phyloP scores from a whole-genome alignment of 2,113 vertebrate genomes.

The Saccopteryx leptura region DNA sequence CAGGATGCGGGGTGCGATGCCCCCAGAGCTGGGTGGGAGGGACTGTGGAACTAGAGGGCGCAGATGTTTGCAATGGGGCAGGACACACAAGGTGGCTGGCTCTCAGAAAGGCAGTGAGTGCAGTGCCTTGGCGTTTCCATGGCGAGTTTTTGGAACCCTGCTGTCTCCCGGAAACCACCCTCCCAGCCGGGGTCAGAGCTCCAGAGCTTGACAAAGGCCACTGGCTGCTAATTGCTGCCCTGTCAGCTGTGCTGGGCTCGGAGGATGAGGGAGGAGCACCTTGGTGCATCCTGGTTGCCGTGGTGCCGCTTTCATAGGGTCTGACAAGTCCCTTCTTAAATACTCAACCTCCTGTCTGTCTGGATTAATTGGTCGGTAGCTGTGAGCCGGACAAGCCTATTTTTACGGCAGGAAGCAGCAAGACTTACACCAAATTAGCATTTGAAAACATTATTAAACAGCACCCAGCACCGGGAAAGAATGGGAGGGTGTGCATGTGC shows the following conservation, averaged over 20 bases:
- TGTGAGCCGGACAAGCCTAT: not conserved
- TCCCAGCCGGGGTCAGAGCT: not conserved
- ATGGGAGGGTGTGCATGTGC: not conserved
- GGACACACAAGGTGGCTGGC: not conserved
- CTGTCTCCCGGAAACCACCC: not conserved
- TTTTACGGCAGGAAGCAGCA: not conserved
- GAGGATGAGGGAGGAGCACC: not conserved
- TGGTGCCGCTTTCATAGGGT: not conserved
- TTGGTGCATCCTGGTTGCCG: not conserved
- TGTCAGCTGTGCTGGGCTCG: not conserved
- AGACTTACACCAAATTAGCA: constrained; percentile 1
- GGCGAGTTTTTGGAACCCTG: not conserved
- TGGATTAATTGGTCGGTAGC: constrained; percentile 53
- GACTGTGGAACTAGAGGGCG: not conserved
- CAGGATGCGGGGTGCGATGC: not conserved
- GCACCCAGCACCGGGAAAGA: not conserved
- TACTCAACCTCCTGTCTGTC: constrained; percentile 39
- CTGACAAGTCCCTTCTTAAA: constrained; percentile 28
- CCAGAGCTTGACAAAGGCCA: constrained; percentile 13
- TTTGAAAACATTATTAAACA: constrained; percentile 13
- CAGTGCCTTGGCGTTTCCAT: accelerated
- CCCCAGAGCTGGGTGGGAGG: not conserved
- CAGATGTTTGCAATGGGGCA: not conserved
- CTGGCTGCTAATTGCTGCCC: not conserved
- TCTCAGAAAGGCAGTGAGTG: not conserved